Percentiles rank a stretch among this genome's conserved stretches.
phyloP scores from a whole-genome alignment of 2,888 invertebrate species.

The Pristionchus maxplancki region DNA sequence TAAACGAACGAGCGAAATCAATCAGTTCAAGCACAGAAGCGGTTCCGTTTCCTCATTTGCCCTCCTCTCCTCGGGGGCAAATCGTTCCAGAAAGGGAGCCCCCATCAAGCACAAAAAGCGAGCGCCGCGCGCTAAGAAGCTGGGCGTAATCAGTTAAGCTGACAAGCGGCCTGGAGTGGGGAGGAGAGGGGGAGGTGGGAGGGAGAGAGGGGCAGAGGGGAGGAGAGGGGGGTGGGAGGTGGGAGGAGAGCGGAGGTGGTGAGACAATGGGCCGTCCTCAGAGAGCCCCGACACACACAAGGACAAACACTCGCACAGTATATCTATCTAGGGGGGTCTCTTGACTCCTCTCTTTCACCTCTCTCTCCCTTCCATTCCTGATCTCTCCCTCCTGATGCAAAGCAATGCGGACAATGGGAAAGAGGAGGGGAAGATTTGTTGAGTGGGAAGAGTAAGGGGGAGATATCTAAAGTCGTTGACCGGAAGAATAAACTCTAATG shows the following conservation, averaged over 20 bases:
- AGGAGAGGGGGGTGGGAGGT: not conserved
- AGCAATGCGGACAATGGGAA: constrained; percentile 34
- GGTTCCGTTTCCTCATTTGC: not conserved
- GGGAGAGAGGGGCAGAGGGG: not conserved
- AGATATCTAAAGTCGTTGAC: constrained; percentile 13
- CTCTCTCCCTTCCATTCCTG: constrained; percentile 31
- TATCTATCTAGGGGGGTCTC: constrained; percentile 45
- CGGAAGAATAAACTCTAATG: constrained; percentile 19
- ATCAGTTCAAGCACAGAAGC: not conserved
- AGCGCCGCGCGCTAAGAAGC: not conserved
- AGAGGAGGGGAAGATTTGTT: constrained; percentile 7
- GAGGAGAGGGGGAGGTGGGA: not conserved
- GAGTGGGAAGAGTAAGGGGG: not conserved
- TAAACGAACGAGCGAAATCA: not conserved
- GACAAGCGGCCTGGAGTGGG: constrained; percentile 39
- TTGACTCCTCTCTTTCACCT: constrained; percentile 27
- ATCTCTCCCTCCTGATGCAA: constrained; percentile 36
- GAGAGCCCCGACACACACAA: constrained; percentile 42
- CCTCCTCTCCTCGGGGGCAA: not conserved
- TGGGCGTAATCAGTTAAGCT: constrained; percentile 43
- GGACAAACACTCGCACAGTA: constrained; percentile 40
- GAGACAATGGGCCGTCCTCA: constrained; percentile 18
- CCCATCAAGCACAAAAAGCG: not conserved
- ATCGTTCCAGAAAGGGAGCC: constrained; percentile 28
- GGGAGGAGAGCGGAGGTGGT: constrained; percentile 28